Base-by-base conservation (phyloP, 2,797 vertebrate genomes). In the Cryptoprocta ferox region DNA sequence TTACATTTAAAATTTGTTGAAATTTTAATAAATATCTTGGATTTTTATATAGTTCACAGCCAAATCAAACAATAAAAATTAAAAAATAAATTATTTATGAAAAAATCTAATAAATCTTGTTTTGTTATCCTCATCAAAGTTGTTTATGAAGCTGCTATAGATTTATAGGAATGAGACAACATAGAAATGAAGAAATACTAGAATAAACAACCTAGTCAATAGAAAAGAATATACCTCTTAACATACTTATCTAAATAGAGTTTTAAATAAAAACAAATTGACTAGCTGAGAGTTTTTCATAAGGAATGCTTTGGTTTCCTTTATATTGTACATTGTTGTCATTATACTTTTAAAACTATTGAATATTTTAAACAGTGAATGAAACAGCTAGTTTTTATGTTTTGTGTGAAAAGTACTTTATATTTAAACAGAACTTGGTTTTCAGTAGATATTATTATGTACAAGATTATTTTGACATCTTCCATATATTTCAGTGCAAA, bases 311-410 rank as follows among this genome's bases (percentile, higher is more conserved):
- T 97, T 35, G 35, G 4, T 96, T 80, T 79, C 26, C 61, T 61
- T n/a, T 82, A 37, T 39, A 53, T 8, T 6, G 56, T 76, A 10
- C 28, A 56, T 39, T 68, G 15, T 28, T 84, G 5, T 48, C 50
- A 78, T 35, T 65, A 30, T 89, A 53, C 78, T 66, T 94, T 96
- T 75, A 63, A 82, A 95, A 95, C 18, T 39, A 32, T 28, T n/a
- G 42, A 89, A 65, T 28, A 92, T 56, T 15, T 50, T 53, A 87
- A 96, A 66, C 3, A 7, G 18, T 39, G 32, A 75, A 48, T 50
- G 92, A 94, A 86, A 92, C 42, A 61, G 7, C 18, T 28, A 50
- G 16, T 76, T 75, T 91, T 93, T 87, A 59, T 4, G 14, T 45
- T 71, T 81, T 70, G 39, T 50, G 21, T 76, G 15, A 50, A 92